These are phyloP conservation scores for Echinops telfairi DNA, from an alignment of 2,113 vertebrate genomes.

Conservation along the genomic window DNA sequence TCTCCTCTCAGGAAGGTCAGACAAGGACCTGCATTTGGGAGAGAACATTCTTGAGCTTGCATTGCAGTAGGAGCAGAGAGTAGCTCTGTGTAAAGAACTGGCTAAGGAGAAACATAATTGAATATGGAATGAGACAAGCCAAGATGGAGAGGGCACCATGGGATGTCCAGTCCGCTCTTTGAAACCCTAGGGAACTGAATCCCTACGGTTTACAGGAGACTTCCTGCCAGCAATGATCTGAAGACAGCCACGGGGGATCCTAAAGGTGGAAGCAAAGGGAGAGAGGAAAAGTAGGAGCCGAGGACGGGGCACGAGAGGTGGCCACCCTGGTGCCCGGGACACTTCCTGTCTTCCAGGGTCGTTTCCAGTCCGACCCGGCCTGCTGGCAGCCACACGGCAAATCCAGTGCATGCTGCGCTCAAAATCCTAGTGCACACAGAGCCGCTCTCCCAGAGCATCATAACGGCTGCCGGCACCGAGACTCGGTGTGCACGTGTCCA, in stretches of 20 bases:
- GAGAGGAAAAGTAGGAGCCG: neutral
- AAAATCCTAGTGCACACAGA: neutral
- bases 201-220: neutral
- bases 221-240: neutral
- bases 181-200: neutral
- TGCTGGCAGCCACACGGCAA: neutral
- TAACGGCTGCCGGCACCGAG: neutral
- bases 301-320: neutral
- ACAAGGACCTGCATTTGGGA: neutral
- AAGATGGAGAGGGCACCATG: too few species aligned
- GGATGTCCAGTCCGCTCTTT: neutral
- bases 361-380: neutral
- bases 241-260: neutral
- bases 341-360: neutral
- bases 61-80: neutral
- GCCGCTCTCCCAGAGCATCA: too few species aligned
- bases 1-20: neutral
- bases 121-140: neutral
- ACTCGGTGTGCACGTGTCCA: neutral
- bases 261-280: neutral
- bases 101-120: neutral
- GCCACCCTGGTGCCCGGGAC: neutral
- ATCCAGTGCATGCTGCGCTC: neutral
- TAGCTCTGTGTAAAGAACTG: neutral
- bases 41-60: neutral